Evolutionary conservation across 2,113 vertebrate genomes (phyloP).

Genomic region (Elanus axillaris): DNA sequence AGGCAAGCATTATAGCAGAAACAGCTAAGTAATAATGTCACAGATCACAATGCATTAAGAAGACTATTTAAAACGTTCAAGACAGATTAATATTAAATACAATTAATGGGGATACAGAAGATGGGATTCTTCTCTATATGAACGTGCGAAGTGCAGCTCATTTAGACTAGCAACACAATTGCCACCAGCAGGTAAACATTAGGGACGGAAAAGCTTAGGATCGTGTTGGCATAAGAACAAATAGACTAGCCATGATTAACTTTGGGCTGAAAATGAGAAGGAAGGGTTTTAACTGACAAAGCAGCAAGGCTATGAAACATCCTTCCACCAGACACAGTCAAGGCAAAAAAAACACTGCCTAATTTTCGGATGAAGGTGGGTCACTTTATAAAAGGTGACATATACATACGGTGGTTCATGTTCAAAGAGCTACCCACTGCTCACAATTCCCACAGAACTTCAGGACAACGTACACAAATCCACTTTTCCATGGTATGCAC

Average conservation of each 20-base stretch:
- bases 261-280: conserved; percentile 50
- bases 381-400: conserved; percentile 38
- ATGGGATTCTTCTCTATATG: neutral
- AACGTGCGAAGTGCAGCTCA: neutral
- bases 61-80: neutral
- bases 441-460: neutral
- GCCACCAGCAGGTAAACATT: conserved; percentile 31
- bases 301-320: conserved; percentile 56
- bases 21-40: neutral
- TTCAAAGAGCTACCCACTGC: neutral
- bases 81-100: neutral
- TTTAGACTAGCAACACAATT: neutral
- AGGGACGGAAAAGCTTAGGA: conserved; percentile 11
- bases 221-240: conserved; percentile 52
- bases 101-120: neutral
- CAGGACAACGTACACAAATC: neutral
- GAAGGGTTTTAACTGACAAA: conserved; percentile 52
- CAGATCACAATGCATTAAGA: neutral
- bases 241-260: conserved; percentile 50
- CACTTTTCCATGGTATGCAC: neutral
- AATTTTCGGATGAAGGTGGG: conserved; percentile 48
- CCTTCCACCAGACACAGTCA: conserved; percentile 22
- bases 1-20: neutral
- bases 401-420: neutral
- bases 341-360: neutral